Base-by-base conservation (phyloP, 2,888 invertebrate genomes). In the Oscheius sp. region DNA sequence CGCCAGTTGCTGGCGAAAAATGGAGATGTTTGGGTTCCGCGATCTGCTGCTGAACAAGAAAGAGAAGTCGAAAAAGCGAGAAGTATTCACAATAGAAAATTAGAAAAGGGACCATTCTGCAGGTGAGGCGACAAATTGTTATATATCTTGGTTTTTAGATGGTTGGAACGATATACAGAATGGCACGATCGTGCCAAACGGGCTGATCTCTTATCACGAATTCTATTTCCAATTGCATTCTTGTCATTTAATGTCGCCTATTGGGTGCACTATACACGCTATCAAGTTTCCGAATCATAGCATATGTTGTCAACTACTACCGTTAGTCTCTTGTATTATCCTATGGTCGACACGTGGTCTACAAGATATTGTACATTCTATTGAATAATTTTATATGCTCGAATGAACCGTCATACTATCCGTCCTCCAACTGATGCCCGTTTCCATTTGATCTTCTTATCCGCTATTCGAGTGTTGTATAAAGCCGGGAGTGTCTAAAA, bases 171-270 rank as follows among this genome's bases (percentile, higher is more conserved):
- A 9, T 73, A 80, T 26, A 72, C 80, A 17, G 81, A 81, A 57
- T 77, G 77, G 68, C 76, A 82, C 38, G 83, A 83, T 68, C 67
- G 75, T 32, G 77, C 83, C 26, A 83, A 83, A 63, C 70, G 80
- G 56, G 78, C 80, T 0, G 83, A 83, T 64, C 76, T 84, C 38
- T 64, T 84, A 32, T 84, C 83, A 50, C 70, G 77, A 67, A 65
- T 72, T 32, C 54, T 77, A 68, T 80, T 80, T 56, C 83, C 83
- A 6, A 47, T 78, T 6, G 70, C 74, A 22, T 83, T 83, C 71
- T 67, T 79, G 47, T 70, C 70, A 22, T 79, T 79, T 68, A 79
- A 79, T 50, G 63, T 76, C 24, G 61, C 70, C 33, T 79, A 79
- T 45, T 79, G 79, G 79, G 69, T 72, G 22, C 73, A 74, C 38